phyloP scores from a whole-genome alignment of 2,113 vertebrate genomes.

The Pangasianodon gigas region DNA sequence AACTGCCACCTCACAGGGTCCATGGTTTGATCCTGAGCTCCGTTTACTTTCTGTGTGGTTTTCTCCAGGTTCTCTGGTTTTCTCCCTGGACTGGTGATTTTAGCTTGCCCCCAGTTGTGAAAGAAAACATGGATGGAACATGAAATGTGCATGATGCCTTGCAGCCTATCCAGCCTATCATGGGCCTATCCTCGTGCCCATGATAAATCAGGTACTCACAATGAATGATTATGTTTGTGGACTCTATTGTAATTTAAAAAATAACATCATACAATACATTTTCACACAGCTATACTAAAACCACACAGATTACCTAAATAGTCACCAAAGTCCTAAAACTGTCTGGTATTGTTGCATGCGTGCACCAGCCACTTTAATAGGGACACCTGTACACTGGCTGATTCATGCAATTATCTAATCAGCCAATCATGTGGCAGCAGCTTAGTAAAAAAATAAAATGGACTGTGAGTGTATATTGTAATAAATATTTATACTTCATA shows the following conservation, averaged over 20 bases:
- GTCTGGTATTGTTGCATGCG: too few species aligned
- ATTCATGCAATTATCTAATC: not conserved
- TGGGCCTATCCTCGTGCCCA: too few species aligned
- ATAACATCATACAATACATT: too few species aligned
- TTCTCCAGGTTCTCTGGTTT: not conserved
- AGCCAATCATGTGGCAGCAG: not conserved
- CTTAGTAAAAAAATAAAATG: not conserved
- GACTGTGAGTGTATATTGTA: not conserved
- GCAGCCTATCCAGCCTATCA: too few species aligned
- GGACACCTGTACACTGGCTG: too few species aligned
- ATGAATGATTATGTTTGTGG: too few species aligned
- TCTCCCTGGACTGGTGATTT: not conserved
- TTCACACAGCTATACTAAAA: too few species aligned
- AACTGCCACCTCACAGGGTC: not conserved
- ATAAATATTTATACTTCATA: not conserved
- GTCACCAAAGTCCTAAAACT: not conserved
- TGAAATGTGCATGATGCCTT: not conserved
- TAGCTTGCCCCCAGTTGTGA: not conserved
- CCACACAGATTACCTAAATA: too few species aligned
- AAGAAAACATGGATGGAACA: not conserved
- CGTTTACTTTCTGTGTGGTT: not conserved
- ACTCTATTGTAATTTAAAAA: too few species aligned
- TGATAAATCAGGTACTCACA: too few species aligned
- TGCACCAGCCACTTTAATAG: too few species aligned
- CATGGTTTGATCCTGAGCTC: not conserved